Evolutionary conservation across 2,888 invertebrate species (phyloP).

Genomic region (Drosophila flavopinicola): DNA sequence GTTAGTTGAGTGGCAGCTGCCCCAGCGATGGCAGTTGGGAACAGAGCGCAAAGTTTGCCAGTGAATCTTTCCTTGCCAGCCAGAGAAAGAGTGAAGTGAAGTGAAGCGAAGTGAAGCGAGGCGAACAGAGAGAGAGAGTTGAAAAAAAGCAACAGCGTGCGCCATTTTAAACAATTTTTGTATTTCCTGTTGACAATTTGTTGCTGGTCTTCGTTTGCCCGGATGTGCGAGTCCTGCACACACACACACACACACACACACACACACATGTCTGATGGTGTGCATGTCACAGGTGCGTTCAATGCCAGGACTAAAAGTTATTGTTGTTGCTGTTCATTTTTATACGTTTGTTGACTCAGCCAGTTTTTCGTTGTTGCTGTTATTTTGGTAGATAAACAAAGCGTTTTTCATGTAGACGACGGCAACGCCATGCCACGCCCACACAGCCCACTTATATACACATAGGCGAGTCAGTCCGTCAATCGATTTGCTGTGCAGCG

Average conservation of each 20-base stretch:
- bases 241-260: constrained; percentile 31
- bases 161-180: constrained; percentile 60
- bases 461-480: constrained; percentile 56
- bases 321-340: constrained; percentile 29
- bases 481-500: constrained; percentile 72
- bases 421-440: constrained; percentile 44
- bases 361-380: constrained; percentile 48
- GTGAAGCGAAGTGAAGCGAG: not conserved
- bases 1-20: constrained; percentile 43
- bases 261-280: constrained; percentile 34
- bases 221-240: constrained; percentile 62
- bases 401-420: constrained; percentile 60
- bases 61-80: constrained; percentile 36
- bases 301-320: constrained; percentile 55
- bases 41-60: constrained; percentile 36
- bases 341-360: constrained; percentile 61
- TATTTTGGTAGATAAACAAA: constrained; percentile 78
- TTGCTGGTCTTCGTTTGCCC: constrained; percentile 60
- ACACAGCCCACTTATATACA: constrained; percentile 17
- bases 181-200: constrained; percentile 73
- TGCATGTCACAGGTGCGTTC: constrained; percentile 72
- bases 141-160: constrained; percentile 19
- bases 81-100: not conserved
- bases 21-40: not conserved
- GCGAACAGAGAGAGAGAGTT: not conserved